These are phyloP conservation scores for western clawed frog (Xenopus tropicalis) DNA, from an alignment of 2,113 vertebrate genomes.

Conservation along the genomic window DNA sequence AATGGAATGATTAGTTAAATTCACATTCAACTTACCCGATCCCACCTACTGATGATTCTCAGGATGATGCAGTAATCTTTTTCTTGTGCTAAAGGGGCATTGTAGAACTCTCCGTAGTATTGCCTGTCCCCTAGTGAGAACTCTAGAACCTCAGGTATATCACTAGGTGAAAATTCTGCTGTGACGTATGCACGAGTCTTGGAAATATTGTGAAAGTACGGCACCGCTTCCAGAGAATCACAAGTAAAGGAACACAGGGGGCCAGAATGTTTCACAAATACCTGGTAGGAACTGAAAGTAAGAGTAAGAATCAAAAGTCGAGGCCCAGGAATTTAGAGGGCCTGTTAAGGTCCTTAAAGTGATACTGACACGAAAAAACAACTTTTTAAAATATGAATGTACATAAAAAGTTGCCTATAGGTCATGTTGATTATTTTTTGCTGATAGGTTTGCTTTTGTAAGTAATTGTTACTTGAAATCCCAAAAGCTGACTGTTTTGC, in stretches of 20 bases:
- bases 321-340: no score
- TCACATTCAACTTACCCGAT: slow-evolving; percentile 63
- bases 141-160: slow-evolving; percentile 64
- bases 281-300: slow-evolving; percentile 82
- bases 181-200: slow-evolving; percentile 66
- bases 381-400: no score
- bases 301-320: not conserved
- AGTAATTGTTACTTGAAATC: no score
- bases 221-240: slow-evolving; percentile 58
- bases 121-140: slow-evolving; percentile 81
- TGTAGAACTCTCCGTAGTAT: slow-evolving; percentile 79
- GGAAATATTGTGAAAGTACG: slow-evolving; percentile 60
- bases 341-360: no score
- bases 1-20: no score
- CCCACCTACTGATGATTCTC: slow-evolving; percentile 82
- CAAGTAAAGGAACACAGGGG: slow-evolving; percentile 74
- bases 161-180: slow-evolving; percentile 71
- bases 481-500: no score
- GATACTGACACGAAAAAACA: no score
- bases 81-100: slow-evolving; percentile 79
- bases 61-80: slow-evolving; percentile 80
- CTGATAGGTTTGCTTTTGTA: no score
- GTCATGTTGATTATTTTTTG: no score
- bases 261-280: slow-evolving; percentile 77
- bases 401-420: no score